Conservation (phyloP, 1,140 invertebrate species). For the Diorhabda elongata region DNA sequence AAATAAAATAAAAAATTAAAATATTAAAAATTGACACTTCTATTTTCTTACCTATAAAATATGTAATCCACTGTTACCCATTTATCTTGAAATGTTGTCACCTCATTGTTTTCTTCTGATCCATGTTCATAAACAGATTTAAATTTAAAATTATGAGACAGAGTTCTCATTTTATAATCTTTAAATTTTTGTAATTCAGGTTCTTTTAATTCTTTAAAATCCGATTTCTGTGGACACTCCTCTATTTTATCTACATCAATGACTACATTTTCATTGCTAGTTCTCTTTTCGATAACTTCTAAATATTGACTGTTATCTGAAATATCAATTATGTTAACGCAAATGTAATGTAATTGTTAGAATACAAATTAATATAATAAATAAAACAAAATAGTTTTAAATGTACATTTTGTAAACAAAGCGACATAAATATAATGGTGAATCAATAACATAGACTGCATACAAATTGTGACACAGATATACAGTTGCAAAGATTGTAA, state of each 20-base stretch:
- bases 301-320: slow-evolving; percentile 64
- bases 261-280: slow-evolving; percentile 23
- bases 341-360: too few species aligned
- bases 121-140: slow-evolving; percentile 54
- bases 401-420: too few species aligned
- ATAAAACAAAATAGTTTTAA: too few species aligned
- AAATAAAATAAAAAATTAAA: too few species aligned
- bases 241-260: slow-evolving; percentile 17
- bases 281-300: slow-evolving; percentile 48
- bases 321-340: too few species aligned
- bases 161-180: slow-evolving; percentile 47
- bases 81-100: slow-evolving; percentile 67
- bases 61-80: slow-evolving; percentile 83
- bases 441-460: too few species aligned
- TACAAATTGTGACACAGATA: too few species aligned
- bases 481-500: too few species aligned
- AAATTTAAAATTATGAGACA: slow-evolving; percentile 56
- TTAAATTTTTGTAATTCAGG: slow-evolving; percentile 2
- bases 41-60: slow-evolving; percentile 57
- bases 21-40: too few species aligned
- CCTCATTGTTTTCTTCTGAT: slow-evolving; percentile 49
- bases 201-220: slow-evolving; percentile 6
- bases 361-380: background rate
- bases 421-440: too few species aligned
- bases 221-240: slow-evolving; percentile 6